phyloP scores from a whole-genome alignment of 2,888 invertebrate species.

The Tipula unca region DNA sequence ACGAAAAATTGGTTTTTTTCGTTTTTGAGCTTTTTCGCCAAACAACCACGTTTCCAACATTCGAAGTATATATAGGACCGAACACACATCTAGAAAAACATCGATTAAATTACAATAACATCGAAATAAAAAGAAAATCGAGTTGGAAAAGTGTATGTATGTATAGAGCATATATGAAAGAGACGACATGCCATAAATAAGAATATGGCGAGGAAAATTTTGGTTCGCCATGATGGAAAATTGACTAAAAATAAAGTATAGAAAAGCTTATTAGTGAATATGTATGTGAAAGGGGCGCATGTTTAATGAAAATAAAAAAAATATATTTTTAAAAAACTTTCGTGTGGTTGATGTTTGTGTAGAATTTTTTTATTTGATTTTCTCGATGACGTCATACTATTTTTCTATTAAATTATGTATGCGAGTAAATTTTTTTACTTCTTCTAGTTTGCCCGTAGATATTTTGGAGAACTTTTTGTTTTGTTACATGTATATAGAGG shows the following conservation, averaged over 20 bases:
- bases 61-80: neutral
- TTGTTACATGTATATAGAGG: too few relatives aligned
- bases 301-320: neutral
- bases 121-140: neutral
- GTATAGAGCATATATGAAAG: too few relatives aligned
- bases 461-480: neutral
- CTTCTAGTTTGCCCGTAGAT: neutral
- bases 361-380: neutral
- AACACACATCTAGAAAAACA: neutral
- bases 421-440: neutral
- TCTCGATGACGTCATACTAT: neutral
- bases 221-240: neutral
- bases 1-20: neutral
- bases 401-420: neutral
- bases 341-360: neutral
- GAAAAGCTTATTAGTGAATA: neutral
- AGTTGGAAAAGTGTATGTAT: neutral
- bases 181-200: neutral
- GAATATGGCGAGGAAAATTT: neutral
- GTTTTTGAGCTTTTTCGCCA: neutral
- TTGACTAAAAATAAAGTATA: neutral
- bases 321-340: too few relatives aligned
- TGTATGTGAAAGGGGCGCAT: neutral
- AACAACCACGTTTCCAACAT: neutral
- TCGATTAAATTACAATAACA: neutral